Evolutionary conservation across 2,888 invertebrate species (phyloP).

Genomic region (Heliconius charithonia): DNA sequence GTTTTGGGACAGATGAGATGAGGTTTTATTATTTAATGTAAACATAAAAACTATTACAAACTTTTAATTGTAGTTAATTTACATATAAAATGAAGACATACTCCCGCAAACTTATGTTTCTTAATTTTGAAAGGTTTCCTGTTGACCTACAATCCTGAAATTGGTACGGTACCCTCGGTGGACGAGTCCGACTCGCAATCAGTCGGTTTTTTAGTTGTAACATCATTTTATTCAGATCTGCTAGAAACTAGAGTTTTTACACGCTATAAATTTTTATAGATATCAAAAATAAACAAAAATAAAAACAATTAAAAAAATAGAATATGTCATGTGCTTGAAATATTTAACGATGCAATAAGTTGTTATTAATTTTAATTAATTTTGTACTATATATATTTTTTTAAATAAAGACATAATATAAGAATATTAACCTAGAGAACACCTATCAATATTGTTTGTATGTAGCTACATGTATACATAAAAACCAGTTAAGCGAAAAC

Average conservation of each 20-base stretch:
- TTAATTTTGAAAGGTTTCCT: too few relatives aligned
- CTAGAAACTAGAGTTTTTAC: too few relatives aligned
- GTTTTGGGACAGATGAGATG: too few relatives aligned
- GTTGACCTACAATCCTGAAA: too few relatives aligned
- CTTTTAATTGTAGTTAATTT: too few relatives aligned
- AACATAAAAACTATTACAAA: too few relatives aligned
- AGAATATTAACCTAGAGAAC: not conserved
- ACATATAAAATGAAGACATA: too few relatives aligned
- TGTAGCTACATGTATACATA: not conserved
- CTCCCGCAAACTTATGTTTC: too few relatives aligned
- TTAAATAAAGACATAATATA: not conserved
- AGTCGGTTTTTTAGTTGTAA: not conserved
- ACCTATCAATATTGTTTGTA: not conserved
- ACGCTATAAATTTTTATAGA: not conserved
- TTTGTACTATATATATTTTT: not conserved
- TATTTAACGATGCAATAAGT: not conserved
- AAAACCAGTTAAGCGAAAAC: constrained; percentile 51
- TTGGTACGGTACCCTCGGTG: too few relatives aligned
- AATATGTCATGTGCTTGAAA: not conserved
- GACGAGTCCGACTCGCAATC: too few relatives aligned
- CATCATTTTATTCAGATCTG: too few relatives aligned
- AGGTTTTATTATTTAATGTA: too few relatives aligned
- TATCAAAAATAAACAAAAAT: not conserved
- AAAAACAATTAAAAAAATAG: not conserved
- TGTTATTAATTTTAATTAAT: not conserved